These are phyloP conservation scores for Parascotia fuliginaria DNA, from an alignment of 2,888 invertebrate genomes.

Conservation along the genomic window DNA sequence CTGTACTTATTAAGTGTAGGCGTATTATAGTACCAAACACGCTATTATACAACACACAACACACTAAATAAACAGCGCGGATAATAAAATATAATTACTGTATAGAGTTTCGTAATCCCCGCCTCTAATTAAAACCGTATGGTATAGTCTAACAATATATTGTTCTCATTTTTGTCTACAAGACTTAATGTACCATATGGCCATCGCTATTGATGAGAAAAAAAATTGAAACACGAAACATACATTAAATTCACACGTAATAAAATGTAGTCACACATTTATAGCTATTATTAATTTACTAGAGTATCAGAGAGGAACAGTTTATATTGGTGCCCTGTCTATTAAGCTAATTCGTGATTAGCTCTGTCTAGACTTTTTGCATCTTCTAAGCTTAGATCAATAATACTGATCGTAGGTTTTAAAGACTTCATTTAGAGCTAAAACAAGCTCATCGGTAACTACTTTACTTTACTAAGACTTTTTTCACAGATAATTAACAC, in stretches of 20 bases:
- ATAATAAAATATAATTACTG: constrained; percentile 39
- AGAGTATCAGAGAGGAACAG: too few species aligned
- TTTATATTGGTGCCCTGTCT: too few species aligned
- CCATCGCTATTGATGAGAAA: constrained; percentile 56
- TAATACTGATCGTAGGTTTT: too few species aligned
- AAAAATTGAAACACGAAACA: constrained; percentile 51
- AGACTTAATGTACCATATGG: constrained; percentile 61
- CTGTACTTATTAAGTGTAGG: neutral
- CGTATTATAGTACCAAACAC: constrained; percentile 9
- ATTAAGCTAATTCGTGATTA: too few species aligned
- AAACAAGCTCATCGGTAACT: too few species aligned
- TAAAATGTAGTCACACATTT: neutral
- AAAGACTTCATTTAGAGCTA: too few species aligned
- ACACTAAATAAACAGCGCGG: constrained; percentile 23
- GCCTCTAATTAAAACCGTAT: constrained; percentile 64
- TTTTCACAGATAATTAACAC: too few species aligned
- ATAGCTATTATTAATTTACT: too few species aligned
- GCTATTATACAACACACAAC: constrained; percentile 15
- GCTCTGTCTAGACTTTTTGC: too few species aligned
- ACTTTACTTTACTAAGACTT: too few species aligned
- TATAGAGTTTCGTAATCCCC: constrained; percentile 40
- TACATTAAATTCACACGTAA: constrained; percentile 47
- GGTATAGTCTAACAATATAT: constrained; percentile 46
- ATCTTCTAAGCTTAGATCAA: too few species aligned
- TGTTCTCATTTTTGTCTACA: constrained; percentile 55